Evolutionary conservation across 2,113 vertebrate species (phyloP).

Genomic region (Myotis davidii): DNA sequence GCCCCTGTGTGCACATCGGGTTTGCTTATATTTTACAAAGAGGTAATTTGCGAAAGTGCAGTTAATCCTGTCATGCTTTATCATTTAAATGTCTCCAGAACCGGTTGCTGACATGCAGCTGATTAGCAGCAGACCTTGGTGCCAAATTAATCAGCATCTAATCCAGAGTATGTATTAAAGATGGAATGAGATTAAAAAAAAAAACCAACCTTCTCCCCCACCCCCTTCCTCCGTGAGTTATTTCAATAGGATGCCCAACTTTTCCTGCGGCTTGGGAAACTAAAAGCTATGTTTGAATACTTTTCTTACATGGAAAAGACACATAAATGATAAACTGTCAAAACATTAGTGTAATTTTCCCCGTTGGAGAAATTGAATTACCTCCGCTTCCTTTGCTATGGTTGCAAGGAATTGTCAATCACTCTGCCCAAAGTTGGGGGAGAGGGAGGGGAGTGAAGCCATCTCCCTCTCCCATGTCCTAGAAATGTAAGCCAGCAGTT

Average conservation of each 20-base stretch:
- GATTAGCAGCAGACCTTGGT: conserved; percentile 83
- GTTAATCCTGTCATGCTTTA: conserved; percentile 82
- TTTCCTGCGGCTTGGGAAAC: conserved; percentile 52
- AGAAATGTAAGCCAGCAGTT: not conserved
- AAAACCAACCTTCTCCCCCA: conserved; percentile 24
- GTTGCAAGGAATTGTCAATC: conserved; percentile 43
- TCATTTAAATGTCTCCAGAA: conserved; percentile 85
- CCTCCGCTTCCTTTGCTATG: conserved; percentile 38
- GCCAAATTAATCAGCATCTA: conserved; percentile 86
- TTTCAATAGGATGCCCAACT: conserved; percentile 73
- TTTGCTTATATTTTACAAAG: conserved; percentile 84
- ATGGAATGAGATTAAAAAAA: conserved; percentile 79
- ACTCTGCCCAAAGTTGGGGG: not conserved
- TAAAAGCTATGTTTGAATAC: conserved; percentile 77
- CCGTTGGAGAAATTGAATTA: not conserved
- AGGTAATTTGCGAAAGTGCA: conserved; percentile 83
- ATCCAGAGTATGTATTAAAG: conserved; percentile 80
- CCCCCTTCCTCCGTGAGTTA: not conserved
- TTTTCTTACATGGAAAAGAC: conserved; percentile 75
- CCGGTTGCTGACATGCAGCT: conserved; percentile 78
- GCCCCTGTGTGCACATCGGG: not conserved
- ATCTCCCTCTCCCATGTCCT: not conserved
- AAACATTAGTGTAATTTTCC: conserved; percentile 62
- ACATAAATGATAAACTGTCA: conserved; percentile 71
- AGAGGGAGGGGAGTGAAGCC: not conserved